Conservation (phyloP, 2,797 vertebrate genomes). For the Iguana delicatissima region DNA sequence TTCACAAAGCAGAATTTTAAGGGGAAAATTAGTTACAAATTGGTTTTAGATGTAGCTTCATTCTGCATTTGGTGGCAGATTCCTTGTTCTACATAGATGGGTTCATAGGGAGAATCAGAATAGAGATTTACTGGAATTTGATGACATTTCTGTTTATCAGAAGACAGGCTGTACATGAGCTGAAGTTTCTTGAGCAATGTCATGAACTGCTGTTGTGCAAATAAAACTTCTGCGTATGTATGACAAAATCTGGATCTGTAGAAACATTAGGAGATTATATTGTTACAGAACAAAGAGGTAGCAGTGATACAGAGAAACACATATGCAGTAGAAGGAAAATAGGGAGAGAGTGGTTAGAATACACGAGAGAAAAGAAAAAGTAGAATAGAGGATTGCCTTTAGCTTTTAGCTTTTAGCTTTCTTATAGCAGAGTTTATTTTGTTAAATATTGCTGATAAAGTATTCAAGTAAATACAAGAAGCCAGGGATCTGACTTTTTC, state of each 20-base stretch:
- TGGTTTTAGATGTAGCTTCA: not conserved
- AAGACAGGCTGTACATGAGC: not conserved
- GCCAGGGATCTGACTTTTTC: not conserved
- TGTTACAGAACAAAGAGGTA: not conserved
- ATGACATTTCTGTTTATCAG: not conserved
- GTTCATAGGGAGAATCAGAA: not conserved
- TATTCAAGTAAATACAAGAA: not conserved
- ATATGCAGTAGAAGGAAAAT: not conserved
- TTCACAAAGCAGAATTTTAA: not conserved
- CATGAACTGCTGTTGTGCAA: not conserved
- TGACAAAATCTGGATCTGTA: not conserved
- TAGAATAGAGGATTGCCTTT: not conserved
- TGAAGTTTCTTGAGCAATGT: not conserved
- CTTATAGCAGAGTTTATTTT: not conserved
- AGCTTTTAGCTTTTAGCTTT: not conserved
- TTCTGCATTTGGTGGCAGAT: not conserved
- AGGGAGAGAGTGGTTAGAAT: not conserved
- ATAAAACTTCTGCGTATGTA: not conserved
- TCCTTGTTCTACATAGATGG: not conserved
- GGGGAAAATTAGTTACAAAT: not conserved
- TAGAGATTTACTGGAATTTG: not conserved
- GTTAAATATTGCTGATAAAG: not conserved
- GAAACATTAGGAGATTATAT: not conserved
- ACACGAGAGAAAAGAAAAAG: not conserved
- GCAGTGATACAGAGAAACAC: not conserved